Base-by-base conservation (phyloP, 2,888 invertebrate genomes). In the Latrodectus hesperus region DNA sequence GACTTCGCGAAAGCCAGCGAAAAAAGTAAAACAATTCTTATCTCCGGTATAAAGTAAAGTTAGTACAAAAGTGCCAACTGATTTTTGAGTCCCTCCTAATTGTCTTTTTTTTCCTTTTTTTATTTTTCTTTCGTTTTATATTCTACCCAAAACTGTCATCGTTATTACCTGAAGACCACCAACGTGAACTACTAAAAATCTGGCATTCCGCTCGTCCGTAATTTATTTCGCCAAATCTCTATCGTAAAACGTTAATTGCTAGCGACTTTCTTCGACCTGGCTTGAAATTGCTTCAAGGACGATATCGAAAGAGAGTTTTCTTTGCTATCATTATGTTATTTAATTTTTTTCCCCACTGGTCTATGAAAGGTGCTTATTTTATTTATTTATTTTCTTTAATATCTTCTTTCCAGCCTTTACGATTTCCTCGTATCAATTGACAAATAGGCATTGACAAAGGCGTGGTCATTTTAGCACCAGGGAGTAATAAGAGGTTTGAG, bases 381-480 rank as follows among this genome's bases (percentile, higher is more conserved):
- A 17, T 64, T 38, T 9, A n/a, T 51, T 64, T 64, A n/a, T 75
- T 64, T 49, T 72, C 51, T 73, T 73, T 38, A 38, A 38, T 38
- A 38, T 38, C 55, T 10, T n/a, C 64, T n/a, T 38, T 74, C 14
- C 14, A n/a, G 49, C 60, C 16, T 55, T 38, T 65, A 49, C 65
- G 10, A 52, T 26, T 49, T 72, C 64, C 17, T 38, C n/a, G 65
- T 53, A 72, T 67, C 49, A 72, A 68, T 75, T 68, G 70, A 75
- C 67, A 82, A 82, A 82, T 82, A 75, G 68, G 70, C 60, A 38
- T 53, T 26, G 68, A 22, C 75, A 84, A 67, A 78, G 84, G 84
- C 77, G 84, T 77, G 84, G 84, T 64, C 73, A 78, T 65, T 73
- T 84, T 84, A 84, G 77, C 78, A 73, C 84, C 71, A 77, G n/a